A percentile compares a stretch with the other conserved stretches of the same genome.
These are phyloP conservation scores for Crambe crambe DNA, from an alignment of 37 sponge, comb jelly and placozoan genomes.

Conservation along the genomic window DNA sequence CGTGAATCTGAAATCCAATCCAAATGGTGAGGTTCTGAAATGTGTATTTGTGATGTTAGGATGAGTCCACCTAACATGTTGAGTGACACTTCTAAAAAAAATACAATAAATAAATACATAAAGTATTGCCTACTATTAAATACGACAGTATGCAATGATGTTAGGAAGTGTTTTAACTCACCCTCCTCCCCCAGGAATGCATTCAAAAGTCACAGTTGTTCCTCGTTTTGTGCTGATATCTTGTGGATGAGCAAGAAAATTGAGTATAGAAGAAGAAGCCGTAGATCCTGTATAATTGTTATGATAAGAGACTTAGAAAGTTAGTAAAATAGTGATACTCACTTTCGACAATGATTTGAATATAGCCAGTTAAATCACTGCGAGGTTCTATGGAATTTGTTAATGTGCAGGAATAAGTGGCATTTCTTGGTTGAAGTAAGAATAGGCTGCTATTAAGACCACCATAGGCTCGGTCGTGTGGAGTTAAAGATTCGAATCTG, in stretches of 20 bases:
- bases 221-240: neutral
- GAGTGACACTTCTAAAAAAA: too few species aligned
- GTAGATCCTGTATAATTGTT: neutral
- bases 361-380: neutral
- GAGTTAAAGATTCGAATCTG: neutral
- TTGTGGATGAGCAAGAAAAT: neutral
- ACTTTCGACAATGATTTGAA: neutral
- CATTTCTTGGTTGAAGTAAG: neutral
- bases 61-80: too few species aligned
- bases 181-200: too few species aligned
- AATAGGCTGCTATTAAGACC: neutral
- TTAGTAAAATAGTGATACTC: neutral
- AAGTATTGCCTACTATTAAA: too few species aligned
- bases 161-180: too few species aligned
- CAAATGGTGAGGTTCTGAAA: too few species aligned
- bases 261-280: neutral
- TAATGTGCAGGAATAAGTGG: neutral
- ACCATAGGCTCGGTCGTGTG: neutral
- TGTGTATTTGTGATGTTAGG: too few species aligned
- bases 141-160: too few species aligned
- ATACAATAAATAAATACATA: too few species aligned
- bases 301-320: neutral
- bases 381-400: neutral
- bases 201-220: neutral
- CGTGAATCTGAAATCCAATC: too few species aligned